Evolutionary conservation across 2,113 vertebrate genomes (phyloP).

Genomic region (Oxygymnocypris stewartii): DNA sequence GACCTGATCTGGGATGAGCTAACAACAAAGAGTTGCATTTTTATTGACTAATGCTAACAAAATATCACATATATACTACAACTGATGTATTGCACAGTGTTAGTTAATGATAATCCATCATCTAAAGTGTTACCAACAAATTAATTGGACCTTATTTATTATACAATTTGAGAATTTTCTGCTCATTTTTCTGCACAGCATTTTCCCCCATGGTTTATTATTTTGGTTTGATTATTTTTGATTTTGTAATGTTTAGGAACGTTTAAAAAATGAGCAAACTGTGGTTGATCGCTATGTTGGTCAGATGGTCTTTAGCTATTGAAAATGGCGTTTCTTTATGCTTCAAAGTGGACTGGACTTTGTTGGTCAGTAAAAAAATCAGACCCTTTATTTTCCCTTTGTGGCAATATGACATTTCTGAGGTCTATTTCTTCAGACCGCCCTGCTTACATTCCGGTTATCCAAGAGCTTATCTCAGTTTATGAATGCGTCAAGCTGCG

Average conservation of each 20-base stretch:
- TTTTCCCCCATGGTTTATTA: not conserved
- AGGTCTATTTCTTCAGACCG: not conserved
- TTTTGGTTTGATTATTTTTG: not conserved
- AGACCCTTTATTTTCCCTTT: not conserved
- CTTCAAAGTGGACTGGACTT: not conserved
- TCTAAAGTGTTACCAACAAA: not conserved
- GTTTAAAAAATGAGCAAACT: not conserved
- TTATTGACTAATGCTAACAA: not conserved
- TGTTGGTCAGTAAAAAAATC: not conserved
- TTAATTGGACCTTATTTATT: not conserved
- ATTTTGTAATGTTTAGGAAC: not conserved
- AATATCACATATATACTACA: not conserved
- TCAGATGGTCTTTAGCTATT: not conserved
- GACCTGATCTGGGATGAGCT: not conserved
- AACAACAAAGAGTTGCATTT: not conserved
- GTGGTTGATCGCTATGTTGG: not conserved
- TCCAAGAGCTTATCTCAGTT: not conserved
- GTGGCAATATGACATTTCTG: conserved; percentile 1
- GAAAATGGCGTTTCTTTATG: not conserved
- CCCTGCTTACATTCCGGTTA: not conserved
- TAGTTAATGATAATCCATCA: not conserved
- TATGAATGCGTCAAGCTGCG: conserved; percentile 5
- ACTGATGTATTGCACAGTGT: not conserved
- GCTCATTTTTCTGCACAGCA: not conserved
- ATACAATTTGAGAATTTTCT: not conserved